phyloP scores from a whole-genome alignment of 1,140 invertebrate genomes.

The Piezodorus guildinii region DNA sequence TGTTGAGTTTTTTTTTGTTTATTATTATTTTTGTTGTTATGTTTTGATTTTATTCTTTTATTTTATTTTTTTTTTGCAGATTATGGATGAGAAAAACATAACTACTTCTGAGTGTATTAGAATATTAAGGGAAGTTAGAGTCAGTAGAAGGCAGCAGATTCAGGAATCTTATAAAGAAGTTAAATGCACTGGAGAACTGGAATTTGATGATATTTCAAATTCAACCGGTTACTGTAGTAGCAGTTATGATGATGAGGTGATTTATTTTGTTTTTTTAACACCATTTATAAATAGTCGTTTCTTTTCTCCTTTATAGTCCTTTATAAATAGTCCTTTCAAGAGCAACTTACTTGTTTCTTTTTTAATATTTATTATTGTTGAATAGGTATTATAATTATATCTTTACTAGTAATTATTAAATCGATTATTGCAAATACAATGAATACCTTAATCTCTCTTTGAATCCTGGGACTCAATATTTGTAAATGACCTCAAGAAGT shows the following conservation, averaged over 20 bases:
- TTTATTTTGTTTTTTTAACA: not conserved
- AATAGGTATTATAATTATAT: too few relatives aligned
- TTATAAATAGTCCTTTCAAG: too few relatives aligned
- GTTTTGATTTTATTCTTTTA: not conserved
- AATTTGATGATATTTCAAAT: not conserved
- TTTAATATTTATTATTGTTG: too few relatives aligned
- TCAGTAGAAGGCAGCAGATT: not conserved
- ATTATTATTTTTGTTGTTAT: not conserved
- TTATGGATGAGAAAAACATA: constrained; percentile 11
- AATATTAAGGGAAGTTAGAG: constrained; percentile 6
- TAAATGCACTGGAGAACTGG: not conserved
- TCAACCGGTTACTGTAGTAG: not conserved
- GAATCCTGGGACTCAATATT: too few relatives aligned
- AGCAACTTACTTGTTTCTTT: too few relatives aligned
- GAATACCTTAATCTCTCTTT: too few relatives aligned
- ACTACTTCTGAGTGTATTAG: not conserved
- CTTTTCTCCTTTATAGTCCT: too few relatives aligned
- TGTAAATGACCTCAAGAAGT: too few relatives aligned
- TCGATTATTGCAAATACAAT: too few relatives aligned
- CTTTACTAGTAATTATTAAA: too few relatives aligned
- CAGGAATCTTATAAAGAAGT: not conserved
- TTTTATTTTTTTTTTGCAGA: constrained; percentile 2
- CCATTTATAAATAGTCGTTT: too few relatives aligned
- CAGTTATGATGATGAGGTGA: constrained; percentile 11
- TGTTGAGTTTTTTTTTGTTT: not conserved